Evolutionary conservation across 2,113 vertebrate species (phyloP).

Genomic region (Tragelaphus strepsiceros): DNA sequence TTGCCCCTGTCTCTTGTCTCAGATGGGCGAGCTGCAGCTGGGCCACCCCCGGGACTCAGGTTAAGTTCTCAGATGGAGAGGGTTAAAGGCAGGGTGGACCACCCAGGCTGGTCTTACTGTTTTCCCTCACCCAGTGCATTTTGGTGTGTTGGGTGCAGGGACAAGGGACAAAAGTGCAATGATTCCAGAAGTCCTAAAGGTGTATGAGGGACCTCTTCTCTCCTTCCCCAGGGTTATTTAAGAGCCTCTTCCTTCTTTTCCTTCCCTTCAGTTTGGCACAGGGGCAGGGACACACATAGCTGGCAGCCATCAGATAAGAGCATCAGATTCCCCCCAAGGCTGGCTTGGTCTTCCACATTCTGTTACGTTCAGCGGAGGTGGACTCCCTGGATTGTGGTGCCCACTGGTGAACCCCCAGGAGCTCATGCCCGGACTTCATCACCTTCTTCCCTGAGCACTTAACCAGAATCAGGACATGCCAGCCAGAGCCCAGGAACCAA

Average conservation of each 20-base stretch:
- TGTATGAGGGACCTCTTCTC: no score
- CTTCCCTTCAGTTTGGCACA: not conserved
- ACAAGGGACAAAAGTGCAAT: not conserved
- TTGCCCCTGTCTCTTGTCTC: not conserved
- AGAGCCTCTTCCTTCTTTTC: not conserved
- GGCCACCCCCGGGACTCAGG: not conserved
- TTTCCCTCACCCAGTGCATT: not conserved
- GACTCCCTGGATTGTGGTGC: not conserved
- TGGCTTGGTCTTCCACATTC: not conserved
- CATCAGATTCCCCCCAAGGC: not conserved
- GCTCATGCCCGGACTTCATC: not conserved
- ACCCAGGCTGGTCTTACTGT: not conserved
- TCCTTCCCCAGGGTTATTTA: not conserved
- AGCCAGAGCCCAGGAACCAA: not conserved
- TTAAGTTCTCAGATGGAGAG: not conserved
- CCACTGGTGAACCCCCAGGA: not conserved
- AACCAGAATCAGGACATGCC: not conserved
- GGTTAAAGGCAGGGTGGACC: rapidly evolving
- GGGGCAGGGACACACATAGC: not conserved
- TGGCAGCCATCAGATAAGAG: not conserved
- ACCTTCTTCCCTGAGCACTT: not conserved
- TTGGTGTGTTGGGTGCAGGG: not conserved
- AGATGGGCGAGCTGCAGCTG: not conserved
- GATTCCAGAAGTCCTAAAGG: not conserved
- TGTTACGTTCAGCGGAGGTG: not conserved